These are phyloP conservation scores for Panopea generosa DNA, from an alignment of 2,888 invertebrate genomes.

Conservation along the genomic window DNA sequence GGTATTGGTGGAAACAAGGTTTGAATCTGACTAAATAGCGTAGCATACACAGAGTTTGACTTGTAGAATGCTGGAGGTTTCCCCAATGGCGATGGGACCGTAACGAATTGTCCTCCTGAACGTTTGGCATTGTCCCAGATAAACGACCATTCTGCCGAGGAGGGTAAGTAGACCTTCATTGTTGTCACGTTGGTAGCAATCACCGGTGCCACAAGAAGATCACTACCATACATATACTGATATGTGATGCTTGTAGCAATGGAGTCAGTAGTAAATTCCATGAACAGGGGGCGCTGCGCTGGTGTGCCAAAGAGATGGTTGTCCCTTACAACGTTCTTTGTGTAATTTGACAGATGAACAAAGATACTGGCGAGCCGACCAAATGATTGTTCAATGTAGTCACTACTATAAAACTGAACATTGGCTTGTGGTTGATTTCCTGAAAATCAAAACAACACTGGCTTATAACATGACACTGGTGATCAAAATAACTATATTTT, in stretches of 20 bases:
- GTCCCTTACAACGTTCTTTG: conserved; percentile 54
- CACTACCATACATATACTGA: conserved; percentile 80
- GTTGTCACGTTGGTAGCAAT: conserved; percentile 57
- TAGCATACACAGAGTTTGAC: conserved; percentile 59
- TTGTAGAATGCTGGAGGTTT: conserved; percentile 79
- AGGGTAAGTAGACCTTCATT: conserved; percentile 76
- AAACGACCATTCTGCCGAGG: conserved; percentile 69
- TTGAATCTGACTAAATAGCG: conserved; percentile 57
- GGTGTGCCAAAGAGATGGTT: conserved; percentile 71
- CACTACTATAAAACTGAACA: conserved; percentile 73
- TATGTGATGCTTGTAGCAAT: conserved; percentile 64
- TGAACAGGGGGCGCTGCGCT: conserved; percentile 78
- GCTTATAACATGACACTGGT: no score
- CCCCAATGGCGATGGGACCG: conserved; percentile 73
- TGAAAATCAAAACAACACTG: no score
- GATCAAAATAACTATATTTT: no score
- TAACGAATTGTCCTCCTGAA: conserved; percentile 57
- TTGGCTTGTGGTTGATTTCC: conserved; percentile 76
- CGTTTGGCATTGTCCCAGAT: conserved; percentile 68
- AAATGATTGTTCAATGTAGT: conserved; percentile 63
- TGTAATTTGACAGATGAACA: conserved; percentile 74
- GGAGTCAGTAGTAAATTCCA: conserved; percentile 73
- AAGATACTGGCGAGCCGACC: conserved; percentile 73
- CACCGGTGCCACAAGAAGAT: conserved; percentile 81
- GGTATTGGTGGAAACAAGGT: conserved; percentile 39